These are phyloP conservation scores for Calameuta filiformis DNA, from an alignment of 2,888 invertebrate genomes.

Conservation along the genomic window DNA sequence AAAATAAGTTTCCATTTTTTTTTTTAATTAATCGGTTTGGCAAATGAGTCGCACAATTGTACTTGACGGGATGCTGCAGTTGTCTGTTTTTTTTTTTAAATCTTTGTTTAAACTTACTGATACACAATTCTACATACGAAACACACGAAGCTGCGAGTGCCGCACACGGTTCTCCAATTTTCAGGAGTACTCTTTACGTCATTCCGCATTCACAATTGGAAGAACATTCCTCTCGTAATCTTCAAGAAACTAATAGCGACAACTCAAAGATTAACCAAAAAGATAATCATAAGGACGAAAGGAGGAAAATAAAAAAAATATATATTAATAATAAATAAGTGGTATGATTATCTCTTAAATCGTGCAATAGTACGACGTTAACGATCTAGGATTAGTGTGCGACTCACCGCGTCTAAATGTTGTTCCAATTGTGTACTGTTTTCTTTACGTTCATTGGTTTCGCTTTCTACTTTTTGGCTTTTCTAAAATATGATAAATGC, in stretches of 20 bases:
- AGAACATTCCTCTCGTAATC: constrained; percentile 62
- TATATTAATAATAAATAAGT: constrained; percentile 28
- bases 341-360: constrained; percentile 53
- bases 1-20: too few species aligned
- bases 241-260: constrained; percentile 30
- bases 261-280: constrained; percentile 9
- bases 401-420: constrained; percentile 67
- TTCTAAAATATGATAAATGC: constrained; percentile 66
- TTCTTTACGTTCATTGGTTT: constrained; percentile 61
- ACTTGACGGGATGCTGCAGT: neutral
- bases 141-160: constrained; percentile 37
- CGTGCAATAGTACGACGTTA: constrained; percentile 64
- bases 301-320: constrained; percentile 19
- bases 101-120: neutral
- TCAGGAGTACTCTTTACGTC: constrained; percentile 34
- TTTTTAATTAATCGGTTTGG: too few species aligned
- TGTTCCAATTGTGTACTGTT: constrained; percentile 66
- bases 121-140: constrained; percentile 29
- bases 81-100: neutral
- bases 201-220: constrained; percentile 67
- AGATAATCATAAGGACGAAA: constrained; percentile 9
- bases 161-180: constrained; percentile 23
- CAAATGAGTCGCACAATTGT: neutral
- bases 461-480: constrained; percentile 67
- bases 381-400: constrained; percentile 58